phyloP scores from a whole-genome alignment of 35 echinoderm and acorn worm species.

The Stichopus chloronotus region DNA sequence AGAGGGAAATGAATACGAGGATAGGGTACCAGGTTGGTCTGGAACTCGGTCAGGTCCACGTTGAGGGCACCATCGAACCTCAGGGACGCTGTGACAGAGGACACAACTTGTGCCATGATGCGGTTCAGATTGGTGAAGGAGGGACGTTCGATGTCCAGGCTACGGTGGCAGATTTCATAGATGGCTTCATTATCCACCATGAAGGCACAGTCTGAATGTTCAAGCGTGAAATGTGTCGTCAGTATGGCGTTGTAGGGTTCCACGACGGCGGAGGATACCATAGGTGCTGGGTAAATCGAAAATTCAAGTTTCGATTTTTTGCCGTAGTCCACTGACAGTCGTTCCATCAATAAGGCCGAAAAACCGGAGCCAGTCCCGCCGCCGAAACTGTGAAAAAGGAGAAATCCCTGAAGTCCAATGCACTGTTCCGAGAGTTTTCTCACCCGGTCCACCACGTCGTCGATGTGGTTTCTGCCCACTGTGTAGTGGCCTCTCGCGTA shows the following conservation, averaged over 20 bases:
- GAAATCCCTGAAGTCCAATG: conserved; percentile 53
- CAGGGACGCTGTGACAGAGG: conserved; percentile 82
- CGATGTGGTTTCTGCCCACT: background rate
- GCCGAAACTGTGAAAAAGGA: conserved; percentile 63
- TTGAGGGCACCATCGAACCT: conserved; percentile 91
- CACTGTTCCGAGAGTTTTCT: conserved; percentile 55
- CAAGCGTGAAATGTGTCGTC: conserved; percentile 60
- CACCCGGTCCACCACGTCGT: conserved; percentile 35
- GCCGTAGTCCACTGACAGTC: conserved; percentile 58
- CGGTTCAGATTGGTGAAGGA: conserved; percentile 89
- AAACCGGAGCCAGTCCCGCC: conserved; percentile 63
- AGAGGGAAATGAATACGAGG: conserved; percentile 96
- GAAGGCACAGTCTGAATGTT: conserved; percentile 90
- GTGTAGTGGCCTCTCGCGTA: conserved; percentile 48
- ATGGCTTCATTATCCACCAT: conserved; percentile 96
- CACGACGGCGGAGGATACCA: conserved; percentile 47
- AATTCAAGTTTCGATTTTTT: conserved; percentile 64
- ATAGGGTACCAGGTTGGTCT: conserved; percentile 98
- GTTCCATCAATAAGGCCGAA: conserved; percentile 56
- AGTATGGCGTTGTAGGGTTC: conserved; percentile 64
- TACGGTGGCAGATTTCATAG: conserved; percentile 90
- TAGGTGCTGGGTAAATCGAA: conserved; percentile 58
- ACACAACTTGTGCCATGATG: conserved; percentile 82
- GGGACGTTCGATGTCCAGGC: conserved; percentile 90
- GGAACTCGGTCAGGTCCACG: conserved; percentile 95